These are phyloP conservation scores for Peromyscus attwateri DNA, from an alignment of 2,797 vertebrate genomes.

Conservation along the genomic window DNA sequence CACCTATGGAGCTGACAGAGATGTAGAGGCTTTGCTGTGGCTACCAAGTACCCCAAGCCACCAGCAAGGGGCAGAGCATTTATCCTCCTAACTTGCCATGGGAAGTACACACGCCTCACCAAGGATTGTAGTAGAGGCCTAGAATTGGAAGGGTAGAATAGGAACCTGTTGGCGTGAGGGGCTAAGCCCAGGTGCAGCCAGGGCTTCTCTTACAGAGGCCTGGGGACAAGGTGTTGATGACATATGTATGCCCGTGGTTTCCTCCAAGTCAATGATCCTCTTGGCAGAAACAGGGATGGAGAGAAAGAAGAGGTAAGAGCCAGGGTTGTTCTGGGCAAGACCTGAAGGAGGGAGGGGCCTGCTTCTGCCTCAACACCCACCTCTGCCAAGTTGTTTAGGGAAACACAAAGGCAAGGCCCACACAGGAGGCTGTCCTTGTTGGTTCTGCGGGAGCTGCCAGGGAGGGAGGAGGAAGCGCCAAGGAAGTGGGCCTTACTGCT, in stretches of 20 bases:
- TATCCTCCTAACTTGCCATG: neutral
- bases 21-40: neutral
- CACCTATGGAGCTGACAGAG: neutral
- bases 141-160: neutral
- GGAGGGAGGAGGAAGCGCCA: rapidly evolving
- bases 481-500: rapidly evolving
- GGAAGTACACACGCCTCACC: neutral
- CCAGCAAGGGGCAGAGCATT: neutral
- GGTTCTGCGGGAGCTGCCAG: neutral
- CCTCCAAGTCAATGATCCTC: neutral
- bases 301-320: rapidly evolving
- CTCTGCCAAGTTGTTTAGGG: neutral
- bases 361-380: neutral
- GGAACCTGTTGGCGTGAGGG: neutral
- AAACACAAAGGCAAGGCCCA: rapidly evolving
- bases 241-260: neutral
- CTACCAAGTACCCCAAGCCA: neutral
- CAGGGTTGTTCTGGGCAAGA: rapidly evolving
- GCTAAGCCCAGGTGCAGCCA: neutral
- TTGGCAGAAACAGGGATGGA: too few relatives aligned
- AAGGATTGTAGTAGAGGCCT: neutral
- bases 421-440: neutral
- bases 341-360: rapidly evolving
- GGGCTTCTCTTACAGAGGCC: neutral
- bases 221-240: neutral